Conservation (phyloP, 2,113 vertebrate species). For the Trogon melanurus region DNA sequence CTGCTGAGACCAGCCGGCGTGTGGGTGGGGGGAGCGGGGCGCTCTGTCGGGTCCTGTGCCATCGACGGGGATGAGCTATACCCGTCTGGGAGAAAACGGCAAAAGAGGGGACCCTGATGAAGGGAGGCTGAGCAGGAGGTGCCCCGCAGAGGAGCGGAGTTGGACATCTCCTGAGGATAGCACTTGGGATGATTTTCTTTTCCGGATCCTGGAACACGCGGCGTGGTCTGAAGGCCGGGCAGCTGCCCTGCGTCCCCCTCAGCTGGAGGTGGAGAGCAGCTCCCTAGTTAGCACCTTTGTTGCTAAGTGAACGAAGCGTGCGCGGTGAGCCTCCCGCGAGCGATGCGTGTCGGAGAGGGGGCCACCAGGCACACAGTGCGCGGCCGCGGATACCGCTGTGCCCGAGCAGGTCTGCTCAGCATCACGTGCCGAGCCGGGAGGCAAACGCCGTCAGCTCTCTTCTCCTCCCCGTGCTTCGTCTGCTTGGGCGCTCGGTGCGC, state of each 20-base stretch:
- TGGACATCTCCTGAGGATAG: accelerated
- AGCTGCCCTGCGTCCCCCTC: slow-evolving; percentile 69
- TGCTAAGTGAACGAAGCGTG: slow-evolving; percentile 72
- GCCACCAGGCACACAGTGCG: no score
- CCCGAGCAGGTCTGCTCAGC: not conserved
- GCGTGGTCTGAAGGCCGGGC: not conserved
- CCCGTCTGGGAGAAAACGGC: not conserved
- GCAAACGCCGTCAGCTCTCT: not conserved
- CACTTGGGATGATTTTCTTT: not conserved
- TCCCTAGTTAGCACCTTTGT: slow-evolving; percentile 83
- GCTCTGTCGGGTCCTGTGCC: not conserved
- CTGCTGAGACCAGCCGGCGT: not conserved
- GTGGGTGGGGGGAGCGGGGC: not conserved
- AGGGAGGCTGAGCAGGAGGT: not conserved
- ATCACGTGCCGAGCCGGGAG: not conserved
- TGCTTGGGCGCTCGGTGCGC: not conserved
- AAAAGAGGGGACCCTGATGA: not conserved
- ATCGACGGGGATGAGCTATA: accelerated
- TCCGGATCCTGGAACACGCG: not conserved
- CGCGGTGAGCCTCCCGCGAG: slow-evolving; percentile 63
- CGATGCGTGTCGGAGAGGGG: slow-evolving; percentile 55
- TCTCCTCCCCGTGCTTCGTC: not conserved
- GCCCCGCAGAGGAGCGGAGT: not conserved
- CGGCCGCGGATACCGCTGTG: accelerated
- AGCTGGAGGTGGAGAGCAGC: slow-evolving; percentile 70